Evolutionary conservation across 2,113 vertebrate genomes (phyloP).

Genomic region (Lepus europaeus): DNA sequence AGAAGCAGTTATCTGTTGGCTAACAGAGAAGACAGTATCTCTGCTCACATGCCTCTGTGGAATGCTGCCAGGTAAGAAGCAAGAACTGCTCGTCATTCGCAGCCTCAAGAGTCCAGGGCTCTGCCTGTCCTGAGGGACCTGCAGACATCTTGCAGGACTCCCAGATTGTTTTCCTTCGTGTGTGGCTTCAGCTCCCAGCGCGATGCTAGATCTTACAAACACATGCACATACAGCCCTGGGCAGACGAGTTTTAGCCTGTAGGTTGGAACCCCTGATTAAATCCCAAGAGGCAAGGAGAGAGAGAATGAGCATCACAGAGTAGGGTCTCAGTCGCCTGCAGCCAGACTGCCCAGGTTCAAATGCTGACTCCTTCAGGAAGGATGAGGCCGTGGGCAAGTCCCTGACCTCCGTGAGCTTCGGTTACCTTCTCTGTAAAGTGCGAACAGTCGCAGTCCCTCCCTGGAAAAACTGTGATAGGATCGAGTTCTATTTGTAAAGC

Average conservation of each 20-base stretch:
- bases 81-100: background rate
- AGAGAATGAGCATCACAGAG: background rate
- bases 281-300: background rate
- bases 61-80: constrained; percentile 62
- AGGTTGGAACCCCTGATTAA: constrained; percentile 41
- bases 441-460: background rate
- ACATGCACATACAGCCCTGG: background rate
- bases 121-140: constrained; percentile 2
- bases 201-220: constrained; percentile 47
- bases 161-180: constrained; percentile 19
- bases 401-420: background rate
- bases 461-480: background rate
- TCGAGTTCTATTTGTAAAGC: constrained; percentile 37
- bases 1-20: background rate
- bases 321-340: background rate
- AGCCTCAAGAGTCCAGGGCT: background rate
- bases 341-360: background rate
- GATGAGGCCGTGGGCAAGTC: background rate
- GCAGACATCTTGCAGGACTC: constrained; percentile 61
- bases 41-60: background rate
- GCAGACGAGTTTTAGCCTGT: constrained; percentile 55
- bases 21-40: constrained; percentile 29
- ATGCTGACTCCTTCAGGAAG: background rate
- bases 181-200: constrained; percentile 28
- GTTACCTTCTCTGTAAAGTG: background rate